Base-by-base conservation (phyloP, 1,140 invertebrate species). In the Pantala flavescens region DNA sequence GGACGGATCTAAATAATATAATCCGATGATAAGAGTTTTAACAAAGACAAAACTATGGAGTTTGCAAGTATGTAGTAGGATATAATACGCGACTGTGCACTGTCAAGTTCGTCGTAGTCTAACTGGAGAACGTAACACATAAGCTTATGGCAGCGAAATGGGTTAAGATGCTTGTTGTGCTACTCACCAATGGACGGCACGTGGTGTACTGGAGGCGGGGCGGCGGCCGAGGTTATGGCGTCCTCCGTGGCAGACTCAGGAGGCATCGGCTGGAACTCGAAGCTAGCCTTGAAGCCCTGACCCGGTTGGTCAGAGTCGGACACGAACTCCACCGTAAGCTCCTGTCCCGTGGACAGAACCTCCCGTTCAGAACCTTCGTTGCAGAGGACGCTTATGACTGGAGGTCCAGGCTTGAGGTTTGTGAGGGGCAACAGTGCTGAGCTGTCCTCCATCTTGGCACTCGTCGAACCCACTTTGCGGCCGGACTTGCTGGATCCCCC, bases 201-300 rank as follows among this genome's bases (percentile, higher is more conserved):
- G 77, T 78, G 83, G 83, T 84, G 80, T 77, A 84, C 84, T 84
- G 74, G 83, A 80, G 79, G 84, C 81, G 43, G 81, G 79, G 74
- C 83, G 85, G 78, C 90, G 88, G 70, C 73, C 74, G 24, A 74
- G 3, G 49, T 12, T 3, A 19, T 12, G 16, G 14, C 49, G 49
- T 16, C 14, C 49, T 16, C 49, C 2, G 12, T 12, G 3, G n/a
- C 12, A 1, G 49, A 3, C 49, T 16, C 49, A 3, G 49, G 16
- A 3, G 49, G 49, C 49, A 63, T 82, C 73, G 86, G 85, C 78
- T 90, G 87, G 81, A 94, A 95, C 79, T 92, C 88, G 81, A 90
- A 95, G 79, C 86, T 90, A 42, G 91, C 93, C 80, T 92, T 92
- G 83, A 96, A 95, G 49, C 93, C 93, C 79, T 93, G 91, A 24